Evolutionary conservation across 2,113 vertebrate genomes (phyloP).

Genomic region (Daubentonia madagascariensis): DNA sequence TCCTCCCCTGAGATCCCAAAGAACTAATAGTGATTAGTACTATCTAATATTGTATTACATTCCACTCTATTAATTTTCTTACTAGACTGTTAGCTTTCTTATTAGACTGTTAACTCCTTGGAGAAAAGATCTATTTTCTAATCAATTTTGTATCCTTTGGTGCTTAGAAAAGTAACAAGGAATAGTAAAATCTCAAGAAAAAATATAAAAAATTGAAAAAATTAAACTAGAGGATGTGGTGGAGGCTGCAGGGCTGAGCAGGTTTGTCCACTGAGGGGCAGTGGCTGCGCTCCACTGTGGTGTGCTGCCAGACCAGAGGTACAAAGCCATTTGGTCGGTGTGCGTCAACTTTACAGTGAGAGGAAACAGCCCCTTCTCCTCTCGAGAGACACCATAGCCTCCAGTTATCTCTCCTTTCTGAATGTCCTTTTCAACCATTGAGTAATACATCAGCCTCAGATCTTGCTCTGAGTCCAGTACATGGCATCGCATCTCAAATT

Average conservation of each 20-base stretch:
- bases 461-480: not conserved
- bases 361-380: not conserved
- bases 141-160: not conserved
- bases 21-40: not conserved
- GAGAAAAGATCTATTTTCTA: not conserved
- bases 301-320: not conserved
- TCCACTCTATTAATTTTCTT: not conserved
- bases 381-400: not conserved
- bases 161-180: not conserved
- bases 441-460: not conserved
- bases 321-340: not conserved
- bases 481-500: not conserved
- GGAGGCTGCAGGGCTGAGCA: not conserved
- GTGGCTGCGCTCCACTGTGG: accelerated
- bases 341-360: not conserved
- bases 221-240: accelerated
- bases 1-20: not conserved
- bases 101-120: not conserved
- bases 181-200: not conserved
- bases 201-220: not conserved
- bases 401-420: not conserved
- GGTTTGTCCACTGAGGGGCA: not conserved
- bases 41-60: not conserved
- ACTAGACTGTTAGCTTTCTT: not conserved
- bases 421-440: not conserved